Evolutionary conservation across 2,888 invertebrate species (phyloP).

Genomic region (Hirtodrosophila histrioides): DNA sequence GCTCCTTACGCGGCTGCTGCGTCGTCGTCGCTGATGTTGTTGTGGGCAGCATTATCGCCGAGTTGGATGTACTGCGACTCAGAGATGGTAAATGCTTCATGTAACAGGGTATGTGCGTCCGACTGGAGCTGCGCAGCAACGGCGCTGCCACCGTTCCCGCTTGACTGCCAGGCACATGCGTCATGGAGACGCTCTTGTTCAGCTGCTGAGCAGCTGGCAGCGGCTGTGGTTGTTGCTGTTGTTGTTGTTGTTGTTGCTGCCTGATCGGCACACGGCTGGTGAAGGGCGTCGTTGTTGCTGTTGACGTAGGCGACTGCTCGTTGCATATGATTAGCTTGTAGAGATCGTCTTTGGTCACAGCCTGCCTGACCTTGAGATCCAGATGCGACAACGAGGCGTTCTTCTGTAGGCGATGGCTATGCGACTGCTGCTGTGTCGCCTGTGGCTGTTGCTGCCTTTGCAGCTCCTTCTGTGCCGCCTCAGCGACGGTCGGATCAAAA

Average conservation of each 20-base stretch:
- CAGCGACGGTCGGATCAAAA: slow-evolving; percentile 82
- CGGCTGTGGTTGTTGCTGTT: slow-evolving; percentile 13
- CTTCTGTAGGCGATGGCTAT: slow-evolving; percentile 76
- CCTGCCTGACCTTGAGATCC: slow-evolving; percentile 83
- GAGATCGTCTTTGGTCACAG: slow-evolving; percentile 84
- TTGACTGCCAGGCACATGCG: slow-evolving; percentile 76
- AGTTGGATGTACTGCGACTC: slow-evolving; percentile 83
- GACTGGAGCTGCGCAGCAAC: slow-evolving; percentile 76
- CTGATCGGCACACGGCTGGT: slow-evolving; percentile 75
- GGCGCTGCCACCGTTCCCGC: slow-evolving; percentile 17
- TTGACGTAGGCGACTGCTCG: slow-evolving; percentile 71
- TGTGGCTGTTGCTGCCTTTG: slow-evolving; percentile 68
- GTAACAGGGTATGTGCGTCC: slow-evolving; percentile 84
- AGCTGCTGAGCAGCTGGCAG: slow-evolving; percentile 46
- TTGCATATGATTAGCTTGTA: slow-evolving; percentile 83
- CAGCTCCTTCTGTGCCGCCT: slow-evolving; percentile 80
- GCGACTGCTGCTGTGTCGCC: slow-evolving; percentile 31
- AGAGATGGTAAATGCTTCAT: slow-evolving; percentile 82
- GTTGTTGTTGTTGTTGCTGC: slow-evolving; percentile 52
- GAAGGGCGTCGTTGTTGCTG: slow-evolving; percentile 30
- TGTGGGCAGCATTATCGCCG: slow-evolving; percentile 76
- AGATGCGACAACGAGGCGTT: slow-evolving; percentile 84
- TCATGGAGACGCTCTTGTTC: slow-evolving; percentile 83
- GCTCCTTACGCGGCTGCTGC: slow-evolving; percentile 39
- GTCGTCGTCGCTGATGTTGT: slow-evolving; percentile 3